Conservation (phyloP, 1,140 invertebrate species). For the Ephestia elutella region DNA sequence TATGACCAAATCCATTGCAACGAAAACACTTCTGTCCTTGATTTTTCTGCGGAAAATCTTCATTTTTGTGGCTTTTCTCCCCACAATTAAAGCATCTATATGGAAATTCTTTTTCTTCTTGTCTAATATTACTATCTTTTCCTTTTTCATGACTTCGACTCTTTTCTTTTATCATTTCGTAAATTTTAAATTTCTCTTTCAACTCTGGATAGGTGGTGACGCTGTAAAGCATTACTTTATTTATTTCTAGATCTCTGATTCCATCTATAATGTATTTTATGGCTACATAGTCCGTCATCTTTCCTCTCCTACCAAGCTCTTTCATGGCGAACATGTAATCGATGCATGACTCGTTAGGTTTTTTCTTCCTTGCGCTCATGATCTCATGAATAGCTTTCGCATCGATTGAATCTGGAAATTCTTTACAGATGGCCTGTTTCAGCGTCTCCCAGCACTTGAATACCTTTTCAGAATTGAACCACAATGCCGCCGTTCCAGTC, state of each 20-base stretch:
- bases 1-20: constrained; percentile 10
- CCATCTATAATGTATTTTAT: constrained; percentile 30
- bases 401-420: constrained; percentile 2
- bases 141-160: background rate
- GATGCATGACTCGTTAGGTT: constrained; percentile 6
- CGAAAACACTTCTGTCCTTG: constrained; percentile 5
- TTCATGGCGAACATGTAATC: constrained; percentile 22
- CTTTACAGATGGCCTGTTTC: too few relatives aligned
- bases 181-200: constrained; percentile 18
- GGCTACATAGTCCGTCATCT: constrained; percentile 24
- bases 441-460: too few relatives aligned
- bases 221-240: constrained; percentile 22
- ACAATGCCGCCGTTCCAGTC: constrained; percentile 19
- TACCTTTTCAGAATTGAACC: constrained; percentile 13
- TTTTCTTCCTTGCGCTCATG: constrained; percentile 13
- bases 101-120: too few relatives aligned
- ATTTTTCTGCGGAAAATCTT: background rate
- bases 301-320: constrained; percentile 21
- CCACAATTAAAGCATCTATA: constrained; percentile 6
- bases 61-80: background rate
- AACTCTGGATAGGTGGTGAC: constrained; percentile 14
- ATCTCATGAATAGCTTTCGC: constrained; percentile 14
- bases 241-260: constrained; percentile 16
- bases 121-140: too few relatives aligned
- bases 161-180: constrained; percentile 11